Evolutionary conservation across 1,140 invertebrate genomes (phyloP).

Genomic region (Temnothorax longispinosus): DNA sequence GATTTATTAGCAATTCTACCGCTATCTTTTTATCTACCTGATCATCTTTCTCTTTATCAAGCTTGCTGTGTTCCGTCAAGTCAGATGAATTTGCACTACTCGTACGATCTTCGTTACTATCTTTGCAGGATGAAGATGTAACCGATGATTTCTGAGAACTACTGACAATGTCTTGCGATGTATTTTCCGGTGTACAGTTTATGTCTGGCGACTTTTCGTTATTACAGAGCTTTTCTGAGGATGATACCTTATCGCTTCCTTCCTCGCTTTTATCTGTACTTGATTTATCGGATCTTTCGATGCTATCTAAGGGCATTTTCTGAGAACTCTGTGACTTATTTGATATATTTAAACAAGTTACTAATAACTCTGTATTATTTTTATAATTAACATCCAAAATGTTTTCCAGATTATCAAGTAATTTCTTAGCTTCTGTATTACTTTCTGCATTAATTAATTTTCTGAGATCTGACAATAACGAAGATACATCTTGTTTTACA

Average conservation of each 20-base stretch:
- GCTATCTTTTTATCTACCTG: slow-evolving; percentile 67
- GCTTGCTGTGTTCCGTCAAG: not conserved
- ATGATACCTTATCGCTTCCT: slow-evolving; percentile 6
- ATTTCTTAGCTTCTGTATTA: slow-evolving; percentile 77
- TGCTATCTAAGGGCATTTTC: not conserved
- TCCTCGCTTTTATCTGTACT: slow-evolving; percentile 49
- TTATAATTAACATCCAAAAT: slow-evolving; percentile 78
- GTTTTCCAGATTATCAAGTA: slow-evolving; percentile 80
- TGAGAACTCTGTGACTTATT: slow-evolving; percentile 64
- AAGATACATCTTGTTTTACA: slow-evolving; percentile 75
- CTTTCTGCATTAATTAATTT: slow-evolving; percentile 78
- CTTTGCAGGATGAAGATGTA: not conserved
- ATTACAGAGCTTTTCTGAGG: not conserved
- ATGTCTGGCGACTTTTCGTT: slow-evolving; percentile 33
- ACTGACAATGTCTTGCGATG: not conserved
- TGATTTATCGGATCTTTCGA: slow-evolving; percentile 54
- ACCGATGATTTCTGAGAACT: not conserved
- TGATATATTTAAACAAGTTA: slow-evolving; percentile 71
- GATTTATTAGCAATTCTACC: slow-evolving; percentile 69
- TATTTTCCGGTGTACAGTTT: slow-evolving; percentile 8
- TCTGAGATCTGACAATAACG: slow-evolving; percentile 78
- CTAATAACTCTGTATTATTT: slow-evolving; percentile 78
- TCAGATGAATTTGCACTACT: not conserved
- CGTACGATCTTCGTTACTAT: not conserved
- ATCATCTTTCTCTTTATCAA: slow-evolving; percentile 14